Conservation (phyloP, 2,113 vertebrate genomes). For the Petrocephalus microphthalmus region DNA sequence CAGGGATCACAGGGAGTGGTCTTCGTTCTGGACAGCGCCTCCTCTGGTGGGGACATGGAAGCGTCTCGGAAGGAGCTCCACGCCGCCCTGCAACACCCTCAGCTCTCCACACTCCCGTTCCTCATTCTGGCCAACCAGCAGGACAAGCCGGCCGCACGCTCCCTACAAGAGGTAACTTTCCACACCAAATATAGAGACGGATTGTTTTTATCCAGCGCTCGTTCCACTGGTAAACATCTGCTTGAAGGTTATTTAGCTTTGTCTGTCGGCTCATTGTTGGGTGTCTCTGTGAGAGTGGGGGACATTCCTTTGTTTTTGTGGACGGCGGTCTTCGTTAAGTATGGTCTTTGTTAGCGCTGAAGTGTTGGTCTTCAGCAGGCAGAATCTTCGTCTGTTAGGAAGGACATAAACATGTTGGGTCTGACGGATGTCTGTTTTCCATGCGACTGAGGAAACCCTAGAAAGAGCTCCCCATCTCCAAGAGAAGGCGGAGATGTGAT, state of each 20-base stretch:
- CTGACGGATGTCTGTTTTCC: constrained; percentile 40
- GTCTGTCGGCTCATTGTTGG: constrained; percentile 35
- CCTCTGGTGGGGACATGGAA: constrained; percentile 81
- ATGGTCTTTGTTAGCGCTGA: constrained; percentile 22
- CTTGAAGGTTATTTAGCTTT: constrained; percentile 28
- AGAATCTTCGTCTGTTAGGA: neutral
- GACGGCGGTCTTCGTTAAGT: constrained; percentile 17
- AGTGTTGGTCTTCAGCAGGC: constrained; percentile 7
- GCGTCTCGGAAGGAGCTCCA: constrained; percentile 78
- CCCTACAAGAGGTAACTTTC: constrained; percentile 75
- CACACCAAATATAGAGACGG: constrained; percentile 34
- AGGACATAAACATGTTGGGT: constrained; percentile 34
- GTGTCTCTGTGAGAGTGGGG: constrained; percentile 38
- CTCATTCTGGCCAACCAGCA: constrained; percentile 86
- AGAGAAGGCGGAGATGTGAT: neutral
- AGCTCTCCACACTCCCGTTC: constrained; percentile 82
- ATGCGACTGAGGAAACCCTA: constrained; percentile 29
- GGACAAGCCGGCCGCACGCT: constrained; percentile 82
- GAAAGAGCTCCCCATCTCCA: neutral
- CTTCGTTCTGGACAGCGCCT: constrained; percentile 83
- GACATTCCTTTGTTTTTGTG: constrained; percentile 15
- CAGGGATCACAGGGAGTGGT: constrained; percentile 85
- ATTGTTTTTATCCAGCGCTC: neutral
- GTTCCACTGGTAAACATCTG: neutral
- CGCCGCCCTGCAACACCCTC: constrained; percentile 80